These are phyloP conservation scores for Ciconia nigra DNA, from an alignment of 2,797 vertebrate genomes.

Conservation along the genomic window DNA sequence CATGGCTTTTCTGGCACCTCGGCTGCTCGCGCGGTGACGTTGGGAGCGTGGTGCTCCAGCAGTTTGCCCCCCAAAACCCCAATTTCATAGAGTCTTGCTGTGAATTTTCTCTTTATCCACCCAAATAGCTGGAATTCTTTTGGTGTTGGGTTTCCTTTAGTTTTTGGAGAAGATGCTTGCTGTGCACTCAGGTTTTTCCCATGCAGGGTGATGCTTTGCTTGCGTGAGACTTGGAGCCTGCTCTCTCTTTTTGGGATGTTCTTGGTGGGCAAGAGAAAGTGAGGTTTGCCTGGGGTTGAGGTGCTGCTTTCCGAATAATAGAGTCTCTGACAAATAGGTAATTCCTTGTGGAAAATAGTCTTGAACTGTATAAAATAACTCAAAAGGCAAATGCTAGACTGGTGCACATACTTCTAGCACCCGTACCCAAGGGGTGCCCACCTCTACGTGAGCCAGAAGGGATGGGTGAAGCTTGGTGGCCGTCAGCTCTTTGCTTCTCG, in stretches of 20 bases:
- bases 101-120: not conserved
- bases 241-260: not conserved
- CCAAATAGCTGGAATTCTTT: not conserved
- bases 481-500: not conserved
- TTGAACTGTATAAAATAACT: not conserved
- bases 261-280: not conserved
- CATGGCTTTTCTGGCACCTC: not conserved
- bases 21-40: not conserved
- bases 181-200: not conserved
- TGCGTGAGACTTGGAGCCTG: too few relatives aligned
- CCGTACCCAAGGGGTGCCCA: accelerated
- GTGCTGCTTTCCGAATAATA: not conserved
- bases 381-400: not conserved
- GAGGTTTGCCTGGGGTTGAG: not conserved
- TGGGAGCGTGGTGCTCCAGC: not conserved
- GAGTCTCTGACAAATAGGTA: not conserved
- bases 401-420: not conserved
- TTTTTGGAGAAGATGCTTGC: not conserved
- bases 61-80: not conserved
- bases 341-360: not conserved
- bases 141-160: not conserved
- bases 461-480: not conserved
- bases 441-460: not conserved
- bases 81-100: not conserved
- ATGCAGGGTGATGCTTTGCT: not conserved